Evolutionary conservation across 2,797 vertebrate genomes (phyloP).

Genomic region (Oreonectes daqikongensis): DNA sequence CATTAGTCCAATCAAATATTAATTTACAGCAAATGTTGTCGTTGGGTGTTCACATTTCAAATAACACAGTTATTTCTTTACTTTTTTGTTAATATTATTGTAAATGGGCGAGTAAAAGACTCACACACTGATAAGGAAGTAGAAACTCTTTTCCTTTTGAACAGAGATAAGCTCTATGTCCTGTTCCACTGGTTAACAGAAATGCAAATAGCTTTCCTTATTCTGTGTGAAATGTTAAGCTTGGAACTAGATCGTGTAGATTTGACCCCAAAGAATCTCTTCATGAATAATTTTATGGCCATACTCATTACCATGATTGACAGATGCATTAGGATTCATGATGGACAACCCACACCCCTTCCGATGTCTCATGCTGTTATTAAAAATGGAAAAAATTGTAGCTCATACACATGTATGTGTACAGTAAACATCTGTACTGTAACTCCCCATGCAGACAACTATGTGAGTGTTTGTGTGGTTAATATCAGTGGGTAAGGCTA

Average conservation of each 20-base stretch:
- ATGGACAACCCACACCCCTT: neutral
- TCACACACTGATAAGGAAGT: conserved; percentile 4
- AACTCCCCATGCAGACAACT: conserved; percentile 29
- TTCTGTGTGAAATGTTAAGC: neutral
- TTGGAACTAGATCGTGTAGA: neutral
- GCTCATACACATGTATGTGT: conserved; percentile 21
- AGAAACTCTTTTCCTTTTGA: conserved; percentile 16
- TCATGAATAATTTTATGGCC: neutral
- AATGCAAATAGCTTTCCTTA: conserved; percentile 7
- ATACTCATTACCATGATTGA: neutral
- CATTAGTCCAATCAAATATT: no score
- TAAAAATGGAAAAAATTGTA: neutral
- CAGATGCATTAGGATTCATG: neutral
- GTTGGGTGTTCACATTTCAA: no score
- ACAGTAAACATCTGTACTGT: conserved; percentile 55
- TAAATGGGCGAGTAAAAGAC: conserved; percentile 15
- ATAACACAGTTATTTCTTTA: no score
- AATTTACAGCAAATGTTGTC: no score
- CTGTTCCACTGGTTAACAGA: conserved; percentile 39
- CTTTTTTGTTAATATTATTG: neutral
- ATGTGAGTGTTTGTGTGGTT: conserved; percentile 37
- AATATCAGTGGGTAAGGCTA: conserved; percentile 49
- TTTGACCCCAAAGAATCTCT: neutral
- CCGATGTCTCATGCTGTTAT: neutral
- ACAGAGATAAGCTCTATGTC: conserved; percentile 29